Conservation (phyloP, 2,113 vertebrate species). For the Erythrocercus mccallii region DNA sequence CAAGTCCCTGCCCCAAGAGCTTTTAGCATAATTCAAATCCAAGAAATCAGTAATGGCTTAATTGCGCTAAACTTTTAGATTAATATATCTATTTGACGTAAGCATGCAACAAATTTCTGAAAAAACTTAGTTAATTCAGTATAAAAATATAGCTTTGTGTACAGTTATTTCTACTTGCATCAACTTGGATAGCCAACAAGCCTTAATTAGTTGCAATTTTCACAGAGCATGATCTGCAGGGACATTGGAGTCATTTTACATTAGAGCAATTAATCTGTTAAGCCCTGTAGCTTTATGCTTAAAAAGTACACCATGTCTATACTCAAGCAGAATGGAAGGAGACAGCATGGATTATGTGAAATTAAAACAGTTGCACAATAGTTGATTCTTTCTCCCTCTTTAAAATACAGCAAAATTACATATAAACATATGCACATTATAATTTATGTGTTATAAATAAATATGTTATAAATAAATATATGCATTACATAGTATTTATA, state of each 20-base stretch:
- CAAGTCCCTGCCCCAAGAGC: not conserved
- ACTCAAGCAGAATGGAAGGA: not conserved
- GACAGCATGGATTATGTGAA: not conserved
- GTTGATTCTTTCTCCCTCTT: not conserved
- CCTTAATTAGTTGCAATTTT: slow-evolving; percentile 27
- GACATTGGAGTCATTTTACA: not conserved
- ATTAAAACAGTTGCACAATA: not conserved
- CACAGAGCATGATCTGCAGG: not conserved
- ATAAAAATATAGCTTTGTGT: not conserved
- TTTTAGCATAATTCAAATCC: not conserved
- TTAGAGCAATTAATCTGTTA: slow-evolving; percentile 16
- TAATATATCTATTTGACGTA: not conserved
- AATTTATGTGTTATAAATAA: not conserved
- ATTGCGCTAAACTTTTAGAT: not conserved
- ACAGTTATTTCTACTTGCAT: not conserved
- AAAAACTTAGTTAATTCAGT: not conserved
- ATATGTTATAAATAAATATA: not conserved
- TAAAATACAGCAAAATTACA: not conserved
- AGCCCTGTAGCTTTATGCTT: not conserved
- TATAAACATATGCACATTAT: not conserved
- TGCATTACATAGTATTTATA: not conserved
- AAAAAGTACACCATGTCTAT: not conserved
- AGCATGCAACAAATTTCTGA: not conserved
- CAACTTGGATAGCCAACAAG: not conserved
- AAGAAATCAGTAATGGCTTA: not conserved